These are phyloP conservation scores for Spinibarbus caldwelli DNA, from an alignment of 2,797 vertebrate species.

Conservation along the genomic window DNA sequence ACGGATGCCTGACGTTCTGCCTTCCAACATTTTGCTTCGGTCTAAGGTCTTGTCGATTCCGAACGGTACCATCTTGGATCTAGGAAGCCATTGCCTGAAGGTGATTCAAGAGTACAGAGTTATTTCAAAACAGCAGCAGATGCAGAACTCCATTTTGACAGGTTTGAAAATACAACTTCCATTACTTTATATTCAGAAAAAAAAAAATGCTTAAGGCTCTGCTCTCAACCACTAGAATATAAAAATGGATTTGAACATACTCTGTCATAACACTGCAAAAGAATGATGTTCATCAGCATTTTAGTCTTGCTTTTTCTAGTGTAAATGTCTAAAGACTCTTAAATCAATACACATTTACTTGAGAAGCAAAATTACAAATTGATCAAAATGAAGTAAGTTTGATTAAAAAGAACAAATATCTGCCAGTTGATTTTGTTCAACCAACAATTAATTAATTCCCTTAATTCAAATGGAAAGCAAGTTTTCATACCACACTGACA, in stretches of 20 bases:
- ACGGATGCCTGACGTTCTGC: constrained; percentile 84
- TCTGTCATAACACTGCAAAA: neutral
- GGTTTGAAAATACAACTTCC: too few relatives aligned
- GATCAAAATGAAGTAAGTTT: neutral
- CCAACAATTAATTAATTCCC: neutral
- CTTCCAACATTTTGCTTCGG: constrained; percentile 91
- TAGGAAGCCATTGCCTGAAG: constrained; percentile 97
- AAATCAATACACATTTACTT: neutral
- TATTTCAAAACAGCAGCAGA: neutral
- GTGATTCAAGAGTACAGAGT: neutral
- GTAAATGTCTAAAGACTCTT: neutral
- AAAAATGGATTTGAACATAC: neutral
- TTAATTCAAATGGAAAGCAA: neutral
- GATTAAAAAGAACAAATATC: neutral
- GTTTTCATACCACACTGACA: neutral
- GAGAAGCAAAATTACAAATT: neutral
- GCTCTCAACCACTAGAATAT: neutral
- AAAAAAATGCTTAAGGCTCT: neutral
- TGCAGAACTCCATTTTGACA: too few relatives aligned
- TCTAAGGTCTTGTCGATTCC: constrained; percentile 88
- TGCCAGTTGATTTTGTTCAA: neutral
- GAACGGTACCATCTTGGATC: constrained; percentile 93
- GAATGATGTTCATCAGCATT: too few relatives aligned
- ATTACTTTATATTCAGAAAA: too few relatives aligned
- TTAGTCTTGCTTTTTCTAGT: neutral